phyloP scores from a whole-genome alignment of 1,140 invertebrate species.

The Drosophila subpulchrella region DNA sequence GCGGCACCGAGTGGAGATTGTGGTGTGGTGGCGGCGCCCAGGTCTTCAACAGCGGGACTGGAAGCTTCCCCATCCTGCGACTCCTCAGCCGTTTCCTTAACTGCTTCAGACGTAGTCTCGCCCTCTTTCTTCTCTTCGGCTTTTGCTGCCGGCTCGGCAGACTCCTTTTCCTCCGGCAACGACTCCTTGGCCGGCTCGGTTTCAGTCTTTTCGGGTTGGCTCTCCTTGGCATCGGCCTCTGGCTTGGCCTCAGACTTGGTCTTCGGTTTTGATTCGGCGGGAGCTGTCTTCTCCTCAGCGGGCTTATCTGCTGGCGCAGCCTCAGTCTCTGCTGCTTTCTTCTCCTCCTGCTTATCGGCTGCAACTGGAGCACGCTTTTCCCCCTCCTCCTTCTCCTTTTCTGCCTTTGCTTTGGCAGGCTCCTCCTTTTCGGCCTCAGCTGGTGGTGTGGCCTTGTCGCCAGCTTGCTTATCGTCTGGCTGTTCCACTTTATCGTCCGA shows the following conservation, averaged over 20 bases:
- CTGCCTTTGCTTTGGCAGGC: constrained; percentile 1
- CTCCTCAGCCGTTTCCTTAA: constrained; percentile 3
- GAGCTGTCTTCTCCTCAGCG: constrained; percentile 20
- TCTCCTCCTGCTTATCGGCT: constrained; percentile 13
- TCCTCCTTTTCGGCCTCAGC: constrained; percentile 18
- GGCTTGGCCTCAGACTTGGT: constrained; percentile 31
- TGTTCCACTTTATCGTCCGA: constrained; percentile 17
- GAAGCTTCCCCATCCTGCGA: constrained; percentile 2
- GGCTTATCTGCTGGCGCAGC: constrained; percentile 31
- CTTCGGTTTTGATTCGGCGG: constrained; percentile 24
- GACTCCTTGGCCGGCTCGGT: constrained; percentile 20
- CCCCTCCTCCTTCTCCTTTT: constrained; percentile 8
- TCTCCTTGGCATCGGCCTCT: constrained; percentile 38
- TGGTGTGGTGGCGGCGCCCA: constrained; percentile 24
- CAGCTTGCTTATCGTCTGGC: not conserved
- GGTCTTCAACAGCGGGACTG: constrained; percentile 42
- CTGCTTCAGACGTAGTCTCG: constrained; percentile 21
- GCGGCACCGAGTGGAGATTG: constrained; percentile 34
- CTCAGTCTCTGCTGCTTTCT: constrained; percentile 19
- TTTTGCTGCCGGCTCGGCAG: constrained; percentile 19
- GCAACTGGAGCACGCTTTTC: constrained; percentile 12
- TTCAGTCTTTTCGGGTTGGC: constrained; percentile 63
- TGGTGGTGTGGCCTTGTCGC: constrained; percentile 14
- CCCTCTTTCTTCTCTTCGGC: constrained; percentile 18
- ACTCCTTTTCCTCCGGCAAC: not conserved